These are phyloP conservation scores for Brachionus paranguensis DNA, from an alignment of 1,140 invertebrate species.

Conservation along the genomic window DNA sequence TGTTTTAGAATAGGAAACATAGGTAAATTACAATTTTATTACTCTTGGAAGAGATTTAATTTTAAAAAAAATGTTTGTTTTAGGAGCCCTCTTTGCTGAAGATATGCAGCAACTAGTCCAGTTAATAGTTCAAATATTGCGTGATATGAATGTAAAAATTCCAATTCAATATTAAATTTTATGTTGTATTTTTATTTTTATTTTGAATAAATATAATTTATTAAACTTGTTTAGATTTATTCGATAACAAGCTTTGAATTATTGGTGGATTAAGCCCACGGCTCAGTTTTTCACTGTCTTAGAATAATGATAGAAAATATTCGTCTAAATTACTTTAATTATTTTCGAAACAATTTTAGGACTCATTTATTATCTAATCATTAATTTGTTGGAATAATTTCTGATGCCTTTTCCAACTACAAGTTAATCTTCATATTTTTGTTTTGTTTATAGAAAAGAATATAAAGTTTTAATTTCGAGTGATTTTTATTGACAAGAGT, in stretches of 20 bases:
- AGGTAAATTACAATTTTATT: slow-evolving; percentile 52
- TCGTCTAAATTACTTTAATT: neutral
- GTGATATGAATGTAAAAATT: slow-evolving; percentile 48
- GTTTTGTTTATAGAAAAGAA: neutral
- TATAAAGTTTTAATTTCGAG: neutral
- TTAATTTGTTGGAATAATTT: neutral
- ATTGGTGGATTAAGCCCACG: neutral
- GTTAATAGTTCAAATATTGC: slow-evolving; percentile 52
- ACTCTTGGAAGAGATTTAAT: neutral
- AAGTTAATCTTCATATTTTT: neutral
- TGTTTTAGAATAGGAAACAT: slow-evolving; percentile 59
- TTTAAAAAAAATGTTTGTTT: neutral
- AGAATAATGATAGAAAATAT: neutral
- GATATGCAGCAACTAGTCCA: slow-evolving; percentile 55
- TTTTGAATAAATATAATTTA: neutral
- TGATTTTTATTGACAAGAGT: neutral
- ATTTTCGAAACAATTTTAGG: neutral
- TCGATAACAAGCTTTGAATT: neutral
- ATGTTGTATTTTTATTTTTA: neutral
- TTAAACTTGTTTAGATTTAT: neutral
- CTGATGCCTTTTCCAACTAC: neutral
- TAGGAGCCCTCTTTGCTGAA: neutral
- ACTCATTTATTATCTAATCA: neutral
- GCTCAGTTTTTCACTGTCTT: neutral
- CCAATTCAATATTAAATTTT: slow-evolving; percentile 3